Evolutionary conservation across 2,797 vertebrate species (phyloP).

Genomic region (Tenualosa ilisha): DNA sequence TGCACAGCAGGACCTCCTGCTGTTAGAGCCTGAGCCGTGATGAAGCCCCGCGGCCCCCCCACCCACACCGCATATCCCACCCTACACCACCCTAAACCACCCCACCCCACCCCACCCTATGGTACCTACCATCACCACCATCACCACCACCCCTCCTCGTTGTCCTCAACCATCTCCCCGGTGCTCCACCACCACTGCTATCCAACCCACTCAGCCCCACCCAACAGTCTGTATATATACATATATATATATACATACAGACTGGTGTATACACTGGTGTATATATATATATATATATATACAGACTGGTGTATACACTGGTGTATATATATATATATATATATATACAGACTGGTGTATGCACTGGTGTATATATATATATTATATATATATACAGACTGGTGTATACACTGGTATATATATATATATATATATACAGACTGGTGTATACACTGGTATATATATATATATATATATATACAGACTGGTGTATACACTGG

Average conservation of each 20-base stretch:
- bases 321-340: too few relatives aligned
- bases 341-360: too few relatives aligned
- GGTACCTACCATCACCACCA: not conserved
- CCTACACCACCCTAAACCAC: not conserved
- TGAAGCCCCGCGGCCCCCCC: constrained; percentile 7
- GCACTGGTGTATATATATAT: not conserved
- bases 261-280: too few relatives aligned
- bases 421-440: too few relatives aligned
- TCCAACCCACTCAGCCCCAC: not conserved
- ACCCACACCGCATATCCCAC: not conserved
- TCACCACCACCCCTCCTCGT: constrained; percentile 23
- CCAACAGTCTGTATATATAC: not conserved
- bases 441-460: too few relatives aligned
- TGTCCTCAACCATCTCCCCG: not conserved
- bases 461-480: too few relatives aligned
- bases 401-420: too few relatives aligned
- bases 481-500: too few relatives aligned
- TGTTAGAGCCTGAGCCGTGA: constrained; percentile 35
- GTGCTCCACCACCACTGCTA: not conserved
- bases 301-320: too few relatives aligned
- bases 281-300: too few relatives aligned
- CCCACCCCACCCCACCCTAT: not conserved
- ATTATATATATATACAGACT: too few relatives aligned
- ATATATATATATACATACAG: not conserved
- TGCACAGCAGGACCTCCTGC: constrained; percentile 56